Evolutionary conservation across 2,888 invertebrate species (phyloP).

Genomic region (Acronicta alni): DNA sequence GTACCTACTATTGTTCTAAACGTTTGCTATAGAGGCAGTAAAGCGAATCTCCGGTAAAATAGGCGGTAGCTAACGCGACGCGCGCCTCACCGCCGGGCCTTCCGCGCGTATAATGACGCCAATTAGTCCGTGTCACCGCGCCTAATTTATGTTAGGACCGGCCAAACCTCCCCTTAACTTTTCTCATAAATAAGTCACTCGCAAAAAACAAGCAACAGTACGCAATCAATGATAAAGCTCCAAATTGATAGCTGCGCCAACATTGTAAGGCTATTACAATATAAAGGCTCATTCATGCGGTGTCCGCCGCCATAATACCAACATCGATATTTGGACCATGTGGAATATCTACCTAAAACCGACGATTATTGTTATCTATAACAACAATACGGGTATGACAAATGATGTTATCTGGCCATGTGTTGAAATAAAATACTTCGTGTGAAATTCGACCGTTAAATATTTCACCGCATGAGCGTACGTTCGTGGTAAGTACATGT

Average conservation of each 20-base stretch:
- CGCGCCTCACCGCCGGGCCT: constrained; percentile 53
- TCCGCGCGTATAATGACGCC: constrained; percentile 74
- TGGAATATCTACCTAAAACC: constrained; percentile 43
- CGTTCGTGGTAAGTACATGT: constrained; percentile 37
- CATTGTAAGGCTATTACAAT: constrained; percentile 33
- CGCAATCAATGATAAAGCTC: constrained; percentile 59
- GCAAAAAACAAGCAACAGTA: constrained; percentile 70
- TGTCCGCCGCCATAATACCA: constrained; percentile 28
- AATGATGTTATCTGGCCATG: constrained; percentile 43
- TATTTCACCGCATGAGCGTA: constrained; percentile 21
- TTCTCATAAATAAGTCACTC: constrained; percentile 75
- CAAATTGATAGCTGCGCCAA: constrained; percentile 45
- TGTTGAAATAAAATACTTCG: constrained; percentile 41
- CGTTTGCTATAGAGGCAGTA: constrained; percentile 58
- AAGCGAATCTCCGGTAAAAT: constrained; percentile 49
- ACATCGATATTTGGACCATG: constrained; percentile 42
- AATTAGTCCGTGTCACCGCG: constrained; percentile 78
- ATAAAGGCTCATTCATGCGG: constrained; percentile 39
- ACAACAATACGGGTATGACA: constrained; percentile 46
- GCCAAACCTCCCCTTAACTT: constrained; percentile 74
- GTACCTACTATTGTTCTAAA: constrained; percentile 65
- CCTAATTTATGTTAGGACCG: constrained; percentile 76
- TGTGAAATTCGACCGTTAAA: constrained; percentile 30
- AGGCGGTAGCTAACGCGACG: constrained; percentile 39
- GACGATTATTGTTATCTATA: constrained; percentile 45